These are phyloP conservation scores for Megathymus violae DNA, from an alignment of 1,140 invertebrate genomes.

Conservation along the genomic window DNA sequence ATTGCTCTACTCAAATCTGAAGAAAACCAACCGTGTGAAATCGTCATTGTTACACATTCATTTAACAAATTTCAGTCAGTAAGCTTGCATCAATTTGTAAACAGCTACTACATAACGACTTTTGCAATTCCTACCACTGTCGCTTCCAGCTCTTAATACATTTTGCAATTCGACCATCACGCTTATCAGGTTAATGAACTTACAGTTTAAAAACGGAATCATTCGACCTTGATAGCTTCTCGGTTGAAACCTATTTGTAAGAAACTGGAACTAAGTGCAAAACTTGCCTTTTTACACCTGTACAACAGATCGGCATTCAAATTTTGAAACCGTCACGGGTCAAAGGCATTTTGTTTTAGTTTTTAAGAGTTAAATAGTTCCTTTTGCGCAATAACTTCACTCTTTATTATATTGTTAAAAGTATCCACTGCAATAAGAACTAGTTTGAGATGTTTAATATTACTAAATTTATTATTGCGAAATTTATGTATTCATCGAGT, in stretches of 20 bases:
- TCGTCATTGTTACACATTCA: too few species aligned
- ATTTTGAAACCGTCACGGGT: constrained; percentile 4
- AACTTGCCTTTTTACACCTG: not conserved
- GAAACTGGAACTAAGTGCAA: constrained; percentile 1
- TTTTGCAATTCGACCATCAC: constrained; percentile 1
- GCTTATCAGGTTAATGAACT: constrained; percentile 1
- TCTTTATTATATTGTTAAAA: not conserved
- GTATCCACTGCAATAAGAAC: not conserved
- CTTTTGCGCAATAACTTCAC: not conserved
- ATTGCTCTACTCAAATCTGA: too few species aligned
- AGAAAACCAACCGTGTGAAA: too few species aligned
- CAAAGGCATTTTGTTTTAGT: not conserved
- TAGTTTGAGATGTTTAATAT: not conserved
- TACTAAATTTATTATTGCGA: not conserved
- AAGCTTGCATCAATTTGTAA: not conserved
- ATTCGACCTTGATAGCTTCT: not conserved
- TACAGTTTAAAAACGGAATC: not conserved
- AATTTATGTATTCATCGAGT: not conserved
- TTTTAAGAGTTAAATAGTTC: not conserved
- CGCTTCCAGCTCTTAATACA: not conserved
- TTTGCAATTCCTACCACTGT: not conserved
- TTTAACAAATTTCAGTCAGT: not conserved
- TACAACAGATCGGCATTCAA: not conserved
- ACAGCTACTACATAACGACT: not conserved
- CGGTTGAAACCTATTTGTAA: not conserved